Evolutionary conservation across 2,888 invertebrate genomes (phyloP).

Genomic region (Ethmia dodecea): DNA sequence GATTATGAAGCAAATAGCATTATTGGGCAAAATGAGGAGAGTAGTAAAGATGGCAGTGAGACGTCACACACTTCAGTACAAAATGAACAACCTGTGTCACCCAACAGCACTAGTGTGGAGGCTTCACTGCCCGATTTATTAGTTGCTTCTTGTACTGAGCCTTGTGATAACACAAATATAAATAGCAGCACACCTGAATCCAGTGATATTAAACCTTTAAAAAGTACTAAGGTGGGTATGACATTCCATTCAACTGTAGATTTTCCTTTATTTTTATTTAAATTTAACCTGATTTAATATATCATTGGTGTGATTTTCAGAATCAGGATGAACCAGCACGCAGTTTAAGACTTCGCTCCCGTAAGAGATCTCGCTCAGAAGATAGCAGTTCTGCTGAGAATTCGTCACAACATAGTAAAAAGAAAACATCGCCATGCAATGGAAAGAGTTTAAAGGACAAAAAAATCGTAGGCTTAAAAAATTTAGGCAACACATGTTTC

Average conservation of each 20-base stretch:
- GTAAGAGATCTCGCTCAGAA: conserved; percentile 78
- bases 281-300: neutral
- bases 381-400: conserved; percentile 75
- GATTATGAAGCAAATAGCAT: conserved; percentile 32
- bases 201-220: conserved; percentile 43
- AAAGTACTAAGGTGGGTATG: conserved; percentile 47
- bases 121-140: conserved; percentile 29
- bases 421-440: conserved; percentile 49
- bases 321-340: conserved; percentile 70
- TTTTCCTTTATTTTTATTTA: no score
- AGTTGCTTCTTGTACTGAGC: conserved; percentile 34
- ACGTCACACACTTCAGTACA: conserved; percentile 24
- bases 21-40: conserved; percentile 37
- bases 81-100: conserved; percentile 26
- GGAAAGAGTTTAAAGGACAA: conserved; percentile 77
- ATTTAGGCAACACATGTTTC: conserved; percentile 91
- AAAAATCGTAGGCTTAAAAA: conserved; percentile 84
- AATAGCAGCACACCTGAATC: no score
- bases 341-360: conserved; percentile 77
- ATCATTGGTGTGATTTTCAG: conserved; percentile 32
- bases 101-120: conserved; percentile 30
- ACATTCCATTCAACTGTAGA: no score
- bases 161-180: conserved; percentile 19
- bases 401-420: conserved; percentile 29
- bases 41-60: conserved; percentile 39